These are phyloP conservation scores for Sphenodon punctatus DNA, from an alignment of 2,797 vertebrate species.

Conservation along the genomic window DNA sequence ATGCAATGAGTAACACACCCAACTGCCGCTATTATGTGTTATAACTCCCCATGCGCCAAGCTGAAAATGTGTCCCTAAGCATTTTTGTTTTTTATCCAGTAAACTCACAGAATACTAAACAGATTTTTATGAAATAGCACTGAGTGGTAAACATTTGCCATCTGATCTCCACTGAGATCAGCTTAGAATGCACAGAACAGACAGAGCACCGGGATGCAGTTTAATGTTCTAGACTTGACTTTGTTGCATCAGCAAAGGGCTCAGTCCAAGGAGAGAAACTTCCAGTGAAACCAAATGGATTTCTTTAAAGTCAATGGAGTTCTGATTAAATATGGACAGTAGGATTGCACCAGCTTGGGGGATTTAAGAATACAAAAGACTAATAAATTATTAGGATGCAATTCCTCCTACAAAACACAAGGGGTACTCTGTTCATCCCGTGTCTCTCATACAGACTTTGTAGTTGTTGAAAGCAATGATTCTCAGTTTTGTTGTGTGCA, in stretches of 20 bases:
- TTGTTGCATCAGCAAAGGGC: accelerated
- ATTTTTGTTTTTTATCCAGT: neutral
- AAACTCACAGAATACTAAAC: slow-evolving; percentile 30
- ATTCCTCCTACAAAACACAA: neutral
- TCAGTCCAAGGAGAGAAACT: accelerated
- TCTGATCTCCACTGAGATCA: slow-evolving; percentile 31
- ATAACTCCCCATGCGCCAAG: neutral
- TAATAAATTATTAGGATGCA: neutral
- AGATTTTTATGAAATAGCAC: slow-evolving; percentile 36
- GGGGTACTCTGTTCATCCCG: slow-evolving; percentile 21
- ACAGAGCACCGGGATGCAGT: neutral
- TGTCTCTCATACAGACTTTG: accelerated
- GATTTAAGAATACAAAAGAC: neutral
- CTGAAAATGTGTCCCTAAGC: slow-evolving; percentile 47
- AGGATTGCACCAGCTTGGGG: neutral
- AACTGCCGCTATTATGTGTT: slow-evolving; percentile 11
- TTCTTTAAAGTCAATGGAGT: neutral
- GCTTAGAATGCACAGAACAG: slow-evolving; percentile 4
- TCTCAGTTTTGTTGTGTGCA: too few species aligned
- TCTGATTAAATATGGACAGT: neutral
- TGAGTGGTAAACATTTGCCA: slow-evolving; percentile 28
- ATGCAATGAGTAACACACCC: neutral
- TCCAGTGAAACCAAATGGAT: neutral
- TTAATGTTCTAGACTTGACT: neutral
- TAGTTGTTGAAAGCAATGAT: too few species aligned